Conservation (phyloP, 1,140 invertebrate species). For the Drosophila nebulosa region DNA sequence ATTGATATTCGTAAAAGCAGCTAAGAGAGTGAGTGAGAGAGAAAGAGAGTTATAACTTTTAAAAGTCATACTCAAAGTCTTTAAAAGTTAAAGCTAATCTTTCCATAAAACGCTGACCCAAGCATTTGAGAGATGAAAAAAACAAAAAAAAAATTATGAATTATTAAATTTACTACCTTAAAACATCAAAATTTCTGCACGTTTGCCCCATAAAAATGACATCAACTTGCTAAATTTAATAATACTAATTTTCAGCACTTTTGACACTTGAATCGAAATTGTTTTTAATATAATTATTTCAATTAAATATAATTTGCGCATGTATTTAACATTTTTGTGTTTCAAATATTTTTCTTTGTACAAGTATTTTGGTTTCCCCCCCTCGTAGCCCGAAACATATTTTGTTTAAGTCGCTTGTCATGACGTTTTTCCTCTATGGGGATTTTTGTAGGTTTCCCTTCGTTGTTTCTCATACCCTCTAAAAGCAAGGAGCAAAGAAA, state of each 20-base stretch:
- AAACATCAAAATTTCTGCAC: not conserved
- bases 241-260: not conserved
- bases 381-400: conserved; percentile 26
- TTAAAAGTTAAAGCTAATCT: no score
- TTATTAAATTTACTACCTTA: not conserved
- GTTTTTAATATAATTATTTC: not conserved
- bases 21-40: no score
- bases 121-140: no score
- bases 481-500: no score
- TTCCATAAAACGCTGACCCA: no score
- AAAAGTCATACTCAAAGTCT: no score
- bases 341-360: not conserved
- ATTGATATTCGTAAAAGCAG: no score
- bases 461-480: not conserved
- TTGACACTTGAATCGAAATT: not conserved
- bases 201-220: not conserved
- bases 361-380: not conserved
- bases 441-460: conserved; percentile 23
- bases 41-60: no score
- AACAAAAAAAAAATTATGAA: not conserved
- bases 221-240: not conserved
- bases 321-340: not conserved
- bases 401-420: conserved; percentile 42
- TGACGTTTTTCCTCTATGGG: conserved; percentile 53
- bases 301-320: not conserved